Evolutionary conservation across 2,113 vertebrate species (phyloP), one percentile per base, ranked within the genome.

Genomic region (Enhydra lutris): DNA sequence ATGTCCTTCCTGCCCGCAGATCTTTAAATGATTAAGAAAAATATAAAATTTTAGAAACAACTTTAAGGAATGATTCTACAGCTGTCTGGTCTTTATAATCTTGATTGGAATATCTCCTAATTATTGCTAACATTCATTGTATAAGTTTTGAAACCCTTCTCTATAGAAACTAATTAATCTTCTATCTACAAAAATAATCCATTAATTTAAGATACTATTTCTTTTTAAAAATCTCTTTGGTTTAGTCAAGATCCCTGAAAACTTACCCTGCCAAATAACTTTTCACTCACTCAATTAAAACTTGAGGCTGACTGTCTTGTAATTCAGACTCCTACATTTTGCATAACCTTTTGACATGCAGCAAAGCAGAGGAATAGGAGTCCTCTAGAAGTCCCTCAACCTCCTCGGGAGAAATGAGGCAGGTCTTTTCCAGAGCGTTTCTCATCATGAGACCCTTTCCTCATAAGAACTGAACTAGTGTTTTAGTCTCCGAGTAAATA

Each of bases 211-310:
- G 55, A 39, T 81, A 76, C 59, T 93, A 65, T 45, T 74, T 57
- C 6, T 65, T 93, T 47, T 57, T 45, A 29, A 10, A 84, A 79
- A 59, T 45, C 14, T 20, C 61, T 39, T 59, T 65, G 10, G 26
- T 47, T 93, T 93, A 86, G 84, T 61, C 11, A 81, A 76, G 15
- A 59, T 50, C 39, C 11, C 47, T 87, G 21, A 36, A 95, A 86
- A 93, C 76, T 82, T n/a, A 23, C 15, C 18, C 13, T 59, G 39
- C 6, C 9, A 47, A 42, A 65, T 90, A 89, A 86, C 21, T 81
- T 87, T 81, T 47, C 42, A 65, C 13, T 81, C 31, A 61, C 20
- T 34, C n/a, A 91, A 3, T 50, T 82, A 83, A 50, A 91, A 69
- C 14, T n/a, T 67, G n/a, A 67, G 3, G 24, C 34, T 71, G 21